Evolutionary conservation across 2,888 invertebrate species (phyloP).

Genomic region (Lasioglossum calceatum): DNA sequence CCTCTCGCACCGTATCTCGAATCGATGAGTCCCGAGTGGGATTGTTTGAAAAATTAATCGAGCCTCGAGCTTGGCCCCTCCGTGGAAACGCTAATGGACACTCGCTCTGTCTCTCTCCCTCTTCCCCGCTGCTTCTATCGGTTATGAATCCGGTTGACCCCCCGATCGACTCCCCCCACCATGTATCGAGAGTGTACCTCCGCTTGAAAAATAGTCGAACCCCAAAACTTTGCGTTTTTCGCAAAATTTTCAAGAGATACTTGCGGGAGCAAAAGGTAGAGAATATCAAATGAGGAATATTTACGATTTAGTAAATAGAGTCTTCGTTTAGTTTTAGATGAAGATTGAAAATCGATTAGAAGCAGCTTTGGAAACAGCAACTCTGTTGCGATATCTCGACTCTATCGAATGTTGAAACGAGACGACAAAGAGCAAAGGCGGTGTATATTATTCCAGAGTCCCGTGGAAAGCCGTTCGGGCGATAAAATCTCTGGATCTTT

Average conservation of each 20-base stretch:
- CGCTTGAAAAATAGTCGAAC: neutral
- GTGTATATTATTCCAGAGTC: slow-evolving; percentile 20
- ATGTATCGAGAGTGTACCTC: neutral
- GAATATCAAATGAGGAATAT: neutral
- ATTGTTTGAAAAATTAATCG: slow-evolving; percentile 80
- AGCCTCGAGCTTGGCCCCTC: slow-evolving; percentile 53
- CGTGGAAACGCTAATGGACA: slow-evolving; percentile 75
- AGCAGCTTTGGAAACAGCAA: neutral
- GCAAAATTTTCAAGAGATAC: neutral
- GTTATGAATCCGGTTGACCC: slow-evolving; percentile 62
- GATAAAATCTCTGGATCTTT: neutral
- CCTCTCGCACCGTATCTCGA: slow-evolving; percentile 67
- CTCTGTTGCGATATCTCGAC: neutral
- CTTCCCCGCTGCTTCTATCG: slow-evolving; percentile 32
- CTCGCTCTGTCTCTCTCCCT: neutral
- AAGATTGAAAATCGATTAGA: neutral
- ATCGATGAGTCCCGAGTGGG: slow-evolving; percentile 68
- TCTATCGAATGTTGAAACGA: no score
- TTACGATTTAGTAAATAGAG: neutral
- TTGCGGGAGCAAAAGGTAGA: neutral
- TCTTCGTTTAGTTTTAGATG: no score
- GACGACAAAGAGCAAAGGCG: neutral
- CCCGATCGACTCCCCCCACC: neutral
- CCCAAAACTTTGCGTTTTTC: neutral
- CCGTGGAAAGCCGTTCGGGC: neutral